Percentiles rank a stretch among this genome's conserved stretches.
Evolutionary conservation across 2,113 vertebrate genomes (phyloP).

Genomic region (Quiscalus mexicanus): DNA sequence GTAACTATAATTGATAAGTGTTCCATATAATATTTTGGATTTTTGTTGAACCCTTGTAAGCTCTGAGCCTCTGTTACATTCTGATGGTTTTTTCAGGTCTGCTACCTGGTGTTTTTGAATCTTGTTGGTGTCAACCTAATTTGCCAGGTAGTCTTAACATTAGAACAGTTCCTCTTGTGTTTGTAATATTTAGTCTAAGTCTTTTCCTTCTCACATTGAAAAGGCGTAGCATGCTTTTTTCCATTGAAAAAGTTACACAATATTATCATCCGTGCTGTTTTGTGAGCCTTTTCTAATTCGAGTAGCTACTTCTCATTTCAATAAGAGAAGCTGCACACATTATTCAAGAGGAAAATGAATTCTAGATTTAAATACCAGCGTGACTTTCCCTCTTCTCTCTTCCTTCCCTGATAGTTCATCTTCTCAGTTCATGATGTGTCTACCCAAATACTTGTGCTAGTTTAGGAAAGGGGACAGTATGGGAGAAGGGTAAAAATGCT

Average conservation of each 20-base stretch:
- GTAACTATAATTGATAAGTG: neutral
- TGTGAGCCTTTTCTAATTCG: neutral
- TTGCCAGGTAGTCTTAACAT: neutral
- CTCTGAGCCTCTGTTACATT: neutral
- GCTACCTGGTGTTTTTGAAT: neutral
- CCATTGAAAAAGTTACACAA: neutral
- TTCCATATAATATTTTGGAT: neutral
- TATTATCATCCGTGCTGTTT: neutral
- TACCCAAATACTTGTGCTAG: neutral
- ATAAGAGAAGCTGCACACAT: neutral
- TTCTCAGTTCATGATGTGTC: neutral
- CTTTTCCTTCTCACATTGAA: neutral
- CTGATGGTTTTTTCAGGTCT: neutral
- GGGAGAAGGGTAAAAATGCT: neutral
- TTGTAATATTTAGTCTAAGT: neutral
- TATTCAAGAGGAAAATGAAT: neutral
- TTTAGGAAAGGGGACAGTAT: neutral
- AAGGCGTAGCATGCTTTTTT: neutral
- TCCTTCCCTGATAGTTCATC: neutral
- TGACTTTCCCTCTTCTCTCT: neutral
- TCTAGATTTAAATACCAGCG: neutral
- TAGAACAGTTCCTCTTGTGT: neutral
- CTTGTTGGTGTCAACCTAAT: neutral
- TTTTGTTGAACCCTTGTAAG: neutral
- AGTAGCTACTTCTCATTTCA: neutral